These are phyloP conservation scores for Amblyopsis rosae DNA, from an alignment of 2,113 vertebrate species.

Conservation along the genomic window DNA sequence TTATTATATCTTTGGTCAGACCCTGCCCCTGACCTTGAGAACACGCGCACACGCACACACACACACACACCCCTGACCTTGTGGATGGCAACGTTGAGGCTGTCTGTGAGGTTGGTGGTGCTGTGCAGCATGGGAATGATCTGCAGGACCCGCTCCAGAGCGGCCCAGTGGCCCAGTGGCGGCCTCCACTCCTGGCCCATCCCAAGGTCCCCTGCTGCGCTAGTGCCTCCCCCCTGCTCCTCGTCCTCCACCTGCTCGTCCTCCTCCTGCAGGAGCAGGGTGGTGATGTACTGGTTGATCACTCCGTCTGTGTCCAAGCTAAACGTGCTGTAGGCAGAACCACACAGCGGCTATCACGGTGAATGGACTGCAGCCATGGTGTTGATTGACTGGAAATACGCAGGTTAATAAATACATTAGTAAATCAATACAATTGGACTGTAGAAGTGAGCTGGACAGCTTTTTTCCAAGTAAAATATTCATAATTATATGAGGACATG, in stretches of 20 bases:
- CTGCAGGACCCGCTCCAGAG: slow-evolving; percentile 78
- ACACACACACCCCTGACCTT: slow-evolving; percentile 76
- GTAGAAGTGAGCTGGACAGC: too few relatives aligned
- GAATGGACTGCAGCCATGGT: too few relatives aligned
- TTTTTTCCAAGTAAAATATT: too few relatives aligned
- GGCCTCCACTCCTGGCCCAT: slow-evolving; percentile 19
- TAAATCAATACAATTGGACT: too few relatives aligned
- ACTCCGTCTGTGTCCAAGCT: slow-evolving; percentile 83
- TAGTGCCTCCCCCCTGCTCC: slow-evolving; percentile 52
- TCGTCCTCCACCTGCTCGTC: slow-evolving; percentile 43
- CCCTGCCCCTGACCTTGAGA: too few relatives aligned
- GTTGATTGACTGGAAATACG: too few relatives aligned
- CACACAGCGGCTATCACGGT: neutral
- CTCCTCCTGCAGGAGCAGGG: slow-evolving; percentile 80
- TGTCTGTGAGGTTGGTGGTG: slow-evolving; percentile 79
- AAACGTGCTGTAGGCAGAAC: slow-evolving; percentile 77
- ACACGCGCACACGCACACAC: too few relatives aligned
- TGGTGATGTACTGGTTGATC: slow-evolving; percentile 89
- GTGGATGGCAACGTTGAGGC: slow-evolving; percentile 81
- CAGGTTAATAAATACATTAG: too few relatives aligned
- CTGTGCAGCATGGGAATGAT: slow-evolving; percentile 85
- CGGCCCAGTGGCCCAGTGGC: slow-evolving; percentile 52
- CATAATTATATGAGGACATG: too few relatives aligned
- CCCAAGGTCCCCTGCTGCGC: slow-evolving; percentile 18
- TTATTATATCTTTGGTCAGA: neutral